Evolutionary conservation across 2,888 invertebrate species (phyloP).

Genomic region (Chrysolina oricalcia): DNA sequence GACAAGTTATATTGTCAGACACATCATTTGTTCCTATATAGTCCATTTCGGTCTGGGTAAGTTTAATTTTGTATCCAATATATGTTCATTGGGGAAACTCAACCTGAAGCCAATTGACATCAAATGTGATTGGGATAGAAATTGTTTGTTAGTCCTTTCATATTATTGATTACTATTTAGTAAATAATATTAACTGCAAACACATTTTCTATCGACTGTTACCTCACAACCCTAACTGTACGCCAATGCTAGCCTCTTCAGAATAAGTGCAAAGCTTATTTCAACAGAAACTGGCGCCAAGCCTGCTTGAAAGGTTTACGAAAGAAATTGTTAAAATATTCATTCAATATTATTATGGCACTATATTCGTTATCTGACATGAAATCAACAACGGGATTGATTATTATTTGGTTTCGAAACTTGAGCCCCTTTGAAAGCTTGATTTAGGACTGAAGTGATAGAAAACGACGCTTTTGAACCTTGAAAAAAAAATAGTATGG

Average conservation of each 20-base stretch:
- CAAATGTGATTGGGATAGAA: too few species aligned
- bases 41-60: too few species aligned
- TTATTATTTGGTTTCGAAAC: neutral
- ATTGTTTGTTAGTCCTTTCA: too few species aligned
- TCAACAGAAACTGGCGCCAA: neutral
- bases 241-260: neutral
- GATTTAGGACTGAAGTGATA: neutral
- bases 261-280: neutral
- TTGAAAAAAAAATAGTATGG: too few species aligned
- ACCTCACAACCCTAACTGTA: neutral
- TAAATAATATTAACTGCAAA: too few species aligned
- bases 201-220: neutral
- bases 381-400: neutral
- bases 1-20: too few species aligned
- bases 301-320: conserved; percentile 3
- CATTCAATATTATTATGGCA: neutral
- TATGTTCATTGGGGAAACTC: too few species aligned
- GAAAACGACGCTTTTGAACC: too few species aligned
- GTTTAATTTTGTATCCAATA: too few species aligned
- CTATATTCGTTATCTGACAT: conserved; percentile 12
- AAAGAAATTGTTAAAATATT: neutral
- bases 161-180: too few species aligned
- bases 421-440: neutral
- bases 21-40: too few species aligned
- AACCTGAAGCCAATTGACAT: too few species aligned